Evolutionary conservation across 2,797 vertebrate genomes (phyloP).

Genomic region (Trachurus trachurus): DNA sequence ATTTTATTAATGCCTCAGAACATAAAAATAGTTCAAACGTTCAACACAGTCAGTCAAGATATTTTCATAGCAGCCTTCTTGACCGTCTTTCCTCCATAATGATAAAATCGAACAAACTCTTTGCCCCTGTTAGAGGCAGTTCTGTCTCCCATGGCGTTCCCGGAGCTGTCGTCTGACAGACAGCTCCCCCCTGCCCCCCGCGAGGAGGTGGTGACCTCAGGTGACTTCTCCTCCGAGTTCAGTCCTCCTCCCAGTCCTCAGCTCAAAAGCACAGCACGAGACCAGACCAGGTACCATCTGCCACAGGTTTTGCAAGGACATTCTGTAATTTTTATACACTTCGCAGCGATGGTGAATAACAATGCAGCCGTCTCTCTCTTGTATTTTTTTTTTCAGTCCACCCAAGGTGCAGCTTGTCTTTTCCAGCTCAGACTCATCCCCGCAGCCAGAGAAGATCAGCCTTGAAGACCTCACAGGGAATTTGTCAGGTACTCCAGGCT

Average conservation of each 20-base stretch:
- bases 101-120: conserved; percentile 20
- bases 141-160: conserved; percentile 31
- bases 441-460: conserved; percentile 83
- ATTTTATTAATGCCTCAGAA: not conserved
- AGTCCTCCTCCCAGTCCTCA: conserved; percentile 80
- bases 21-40: not conserved
- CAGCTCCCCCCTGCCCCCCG: conserved; percentile 57
- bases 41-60: conserved; percentile 1
- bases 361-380: conserved; percentile 25
- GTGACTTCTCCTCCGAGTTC: conserved; percentile 67
- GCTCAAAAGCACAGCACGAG: conserved; percentile 81
- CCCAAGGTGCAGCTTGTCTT: conserved; percentile 56
- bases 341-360: conserved; percentile 14
- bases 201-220: conserved; percentile 35
- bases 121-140: conserved; percentile 33
- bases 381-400: conserved; percentile 61
- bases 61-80: not conserved
- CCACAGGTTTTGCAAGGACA: conserved; percentile 29
- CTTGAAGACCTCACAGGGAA: conserved; percentile 82
- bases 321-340: not conserved
- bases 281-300: conserved; percentile 79
- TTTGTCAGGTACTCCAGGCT: conserved; percentile 67
- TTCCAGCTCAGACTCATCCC: conserved; percentile 83
- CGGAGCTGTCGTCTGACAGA: conserved; percentile 55
- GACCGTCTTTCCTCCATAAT: not conserved